Base-by-base conservation (phyloP, 2,797 vertebrate genomes). In the Momotus momota region DNA sequence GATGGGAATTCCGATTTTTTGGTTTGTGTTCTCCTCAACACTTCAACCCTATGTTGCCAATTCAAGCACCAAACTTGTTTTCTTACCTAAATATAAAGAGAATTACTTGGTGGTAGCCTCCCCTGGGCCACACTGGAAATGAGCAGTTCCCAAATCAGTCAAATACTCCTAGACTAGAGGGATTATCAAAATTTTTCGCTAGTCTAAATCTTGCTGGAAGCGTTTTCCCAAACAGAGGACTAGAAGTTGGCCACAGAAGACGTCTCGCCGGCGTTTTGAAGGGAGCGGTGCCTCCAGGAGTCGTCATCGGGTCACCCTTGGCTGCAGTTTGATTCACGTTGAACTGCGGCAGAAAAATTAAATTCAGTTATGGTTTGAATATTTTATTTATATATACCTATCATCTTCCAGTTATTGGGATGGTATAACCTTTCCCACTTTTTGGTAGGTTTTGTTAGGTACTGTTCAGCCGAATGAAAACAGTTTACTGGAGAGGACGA, bases 1-100 rank as follows among this genome's bases (percentile, higher is more conserved):
- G 98, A 98, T 98, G 98, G 94, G 97, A 96, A 94, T 52, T 52
- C 49, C 49, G 35, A 35, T 35, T 35, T 35, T 35, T 35, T 52
- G 25, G 25, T 3, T 26, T 6, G 11, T 65, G 45, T 91, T 97
- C 86, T 94, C 67, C 93, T 95, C 83, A 95, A 96, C 67, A 88
- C 93, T 92, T 87, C 95, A 35, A 35, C 35, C 35, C 35, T 35
- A 35, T 35, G 35, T 92, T 67, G 27, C n/a, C n/a, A 81, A 95
- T 90, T 93, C 64, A 96, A 94, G 96, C 77, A 93, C 95, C 81
- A 89, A 82, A 93, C 96, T 94, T 74, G 49, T 58, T 96, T 94
- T 93, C 69, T 86, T 87, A 22, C 88, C 82, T 72, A 86, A 96
- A 91, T 88, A 23, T 9, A n/a, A 57, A 33, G 80, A 93, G 96